Conservation (phyloP, 2,797 vertebrate species). For the Darevskia mixta region DNA sequence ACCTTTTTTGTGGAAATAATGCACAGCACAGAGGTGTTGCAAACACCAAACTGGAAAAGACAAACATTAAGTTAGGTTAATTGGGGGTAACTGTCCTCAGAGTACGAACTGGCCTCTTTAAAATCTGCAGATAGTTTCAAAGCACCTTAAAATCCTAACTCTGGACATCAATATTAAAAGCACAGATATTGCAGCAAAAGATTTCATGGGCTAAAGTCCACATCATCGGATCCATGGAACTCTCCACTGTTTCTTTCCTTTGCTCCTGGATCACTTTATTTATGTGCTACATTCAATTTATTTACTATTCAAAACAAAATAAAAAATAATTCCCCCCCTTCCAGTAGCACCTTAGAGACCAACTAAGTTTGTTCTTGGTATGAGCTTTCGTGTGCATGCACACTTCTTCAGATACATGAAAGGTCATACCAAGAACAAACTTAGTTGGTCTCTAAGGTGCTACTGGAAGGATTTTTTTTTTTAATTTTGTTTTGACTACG, state of each 20-base stretch:
- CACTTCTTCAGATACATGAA: too few relatives aligned
- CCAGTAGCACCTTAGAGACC: too few relatives aligned
- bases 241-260: background rate
- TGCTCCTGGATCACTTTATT: background rate
- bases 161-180: background rate
- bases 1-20: constrained; percentile 98
- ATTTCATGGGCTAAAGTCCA: background rate
- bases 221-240: background rate
- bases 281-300: background rate
- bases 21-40: constrained; percentile 98
- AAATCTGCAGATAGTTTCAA: background rate
- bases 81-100: constrained; percentile 22
- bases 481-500: too few relatives aligned
- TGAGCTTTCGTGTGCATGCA: too few relatives aligned
- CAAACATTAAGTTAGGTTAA: constrained; percentile 48
- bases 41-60: constrained; percentile 90
- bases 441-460: too few relatives aligned
- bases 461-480: too few relatives aligned
- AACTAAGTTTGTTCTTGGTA: too few relatives aligned
- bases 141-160: background rate
- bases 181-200: background rate
- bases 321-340: too few relatives aligned
- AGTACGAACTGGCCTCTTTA: background rate
- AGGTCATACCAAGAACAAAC: too few relatives aligned
- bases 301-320: background rate